Base-by-base conservation (phyloP, 2,797 vertebrate genomes). In the Rhinogobio ventralis region DNA sequence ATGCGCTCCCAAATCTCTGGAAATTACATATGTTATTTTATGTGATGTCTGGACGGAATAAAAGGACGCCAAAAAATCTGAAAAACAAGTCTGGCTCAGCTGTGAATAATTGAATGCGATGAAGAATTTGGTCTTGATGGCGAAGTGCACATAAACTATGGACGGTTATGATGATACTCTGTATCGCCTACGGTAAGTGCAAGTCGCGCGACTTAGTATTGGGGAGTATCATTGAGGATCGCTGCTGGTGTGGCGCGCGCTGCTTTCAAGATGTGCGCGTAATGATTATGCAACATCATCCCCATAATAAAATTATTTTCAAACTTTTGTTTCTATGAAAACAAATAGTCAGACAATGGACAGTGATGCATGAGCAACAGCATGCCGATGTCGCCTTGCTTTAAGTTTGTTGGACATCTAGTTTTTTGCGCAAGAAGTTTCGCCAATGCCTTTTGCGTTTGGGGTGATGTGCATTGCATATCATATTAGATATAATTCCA, bases 141-240 rank as follows among this genome's bases (percentile, higher is more conserved):
- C 86, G 64, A 77, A 83, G 82, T 91, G 90, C 87, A 91, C 88
- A 89, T 85, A 88, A 81, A 82, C 86, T 91, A 90, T 89, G 85
- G 91, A 91, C 64, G 92, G 89, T 92, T 88, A 91, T 91, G 86
- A 89, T 85, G 89, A 86, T 71, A 87, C 86, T 90, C 83, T 80
- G 89, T 87, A 60, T 92, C 89, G 87, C 67, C 82, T 92, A 90
- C 94, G 94, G 94, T 95, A 92, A 94, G 94, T 93, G 87, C 90
- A 88, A 89, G 90, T 87, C 86, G 91, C 90, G 89, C 92, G 89
- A 93, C 93, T 90, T 72, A 53, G 77, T 68, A 88, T 85, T 39
- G 9, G 11, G 60, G 36, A 64, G 28, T 28, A 39, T 85, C 55
- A 39, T 49, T 53, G 86, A 23, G 9, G 33, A 69, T 25, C 76